Base-by-base conservation (phyloP, 2,888 invertebrate genomes). In the Bursaphelenchus okinawaensis region DNA sequence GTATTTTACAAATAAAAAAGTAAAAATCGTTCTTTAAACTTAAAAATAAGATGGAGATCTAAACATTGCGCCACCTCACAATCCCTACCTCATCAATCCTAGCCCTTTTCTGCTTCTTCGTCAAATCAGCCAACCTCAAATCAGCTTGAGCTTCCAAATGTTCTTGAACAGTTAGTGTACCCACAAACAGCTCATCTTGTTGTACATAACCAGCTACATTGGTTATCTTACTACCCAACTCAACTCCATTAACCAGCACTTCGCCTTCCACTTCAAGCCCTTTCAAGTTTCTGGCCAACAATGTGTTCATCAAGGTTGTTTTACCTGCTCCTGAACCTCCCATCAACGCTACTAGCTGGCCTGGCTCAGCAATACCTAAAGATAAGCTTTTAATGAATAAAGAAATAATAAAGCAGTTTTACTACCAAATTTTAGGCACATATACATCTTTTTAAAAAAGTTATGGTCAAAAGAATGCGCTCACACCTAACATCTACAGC, bases 41-140 rank as follows among this genome's bases (percentile, higher is more conserved):
- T n/a, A n/a, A n/a, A n/a, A n/a, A n/a, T n/a, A n/a, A n/a, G n/a
- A n/a, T n/a, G n/a, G n/a, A n/a, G n/a, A n/a, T n/a, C n/a, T n/a
- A n/a, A n/a, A n/a, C n/a, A n/a, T n/a, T n/a, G n/a, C n/a, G n/a
- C n/a, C n/a, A n/a, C n/a, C n/a, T n/a, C n/a, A n/a, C n/a, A n/a
- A n/a, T n/a, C n/a, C 85, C 29, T 19, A 71, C 72, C 52, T 91
- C 90, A 78, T 91, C 89, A 0, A 92, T 92, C 73, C 92, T 85
- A 50, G 87, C 86, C 86, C 91, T 88, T 69, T 91, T 87, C 82
- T 90, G 88, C 1, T 87, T 85, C 76, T 89, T 89, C 0, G 89
- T 88, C 71, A 92, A 88, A 6, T 88, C 86, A 72, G 91, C 89
- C 91, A 93, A 92, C 87, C 89, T 89, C 76, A 91, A 86, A 54